Evolutionary conservation across 2,797 vertebrate species (phyloP).

Genomic region (Ara ararauna): DNA sequence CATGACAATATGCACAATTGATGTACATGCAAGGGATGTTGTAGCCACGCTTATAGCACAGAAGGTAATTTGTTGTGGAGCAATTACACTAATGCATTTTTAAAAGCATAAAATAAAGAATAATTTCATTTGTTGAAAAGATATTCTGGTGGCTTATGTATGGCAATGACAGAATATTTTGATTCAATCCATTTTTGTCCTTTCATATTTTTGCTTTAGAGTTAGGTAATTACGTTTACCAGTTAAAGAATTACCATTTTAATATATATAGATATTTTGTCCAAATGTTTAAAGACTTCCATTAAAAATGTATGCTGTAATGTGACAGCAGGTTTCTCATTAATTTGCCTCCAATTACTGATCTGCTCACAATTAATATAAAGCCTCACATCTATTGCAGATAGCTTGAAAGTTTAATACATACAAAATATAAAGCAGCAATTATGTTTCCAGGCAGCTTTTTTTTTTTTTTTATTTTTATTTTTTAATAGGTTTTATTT

Average conservation of each 20-base stretch:
- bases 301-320: constrained; percentile 69
- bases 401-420: constrained; percentile 42
- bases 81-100: constrained; percentile 99
- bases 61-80: constrained; percentile 93
- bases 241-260: constrained; percentile 80
- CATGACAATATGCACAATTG: constrained; percentile 89
- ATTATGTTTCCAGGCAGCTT: neutral
- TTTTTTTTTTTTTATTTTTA: neutral
- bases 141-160: constrained; percentile 87
- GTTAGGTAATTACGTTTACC: constrained; percentile 81
- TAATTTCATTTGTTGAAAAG: constrained; percentile 86
- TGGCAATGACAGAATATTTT: constrained; percentile 93
- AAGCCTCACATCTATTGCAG: constrained; percentile 59
- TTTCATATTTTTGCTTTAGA: constrained; percentile 77
- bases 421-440: neutral
- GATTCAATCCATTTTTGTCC: constrained; percentile 87
- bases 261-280: constrained; percentile 78
- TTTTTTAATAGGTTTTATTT: neutral
- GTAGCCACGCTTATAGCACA: constrained; percentile 87
- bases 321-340: constrained; percentile 77
- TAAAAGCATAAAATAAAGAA: constrained; percentile 89
- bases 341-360: constrained; percentile 72
- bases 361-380: constrained; percentile 72
- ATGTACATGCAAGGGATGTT: constrained; percentile 88
- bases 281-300: constrained; percentile 81